Base-by-base conservation (phyloP, 2,888 invertebrate species). In the Folsomia manolachei region DNA sequence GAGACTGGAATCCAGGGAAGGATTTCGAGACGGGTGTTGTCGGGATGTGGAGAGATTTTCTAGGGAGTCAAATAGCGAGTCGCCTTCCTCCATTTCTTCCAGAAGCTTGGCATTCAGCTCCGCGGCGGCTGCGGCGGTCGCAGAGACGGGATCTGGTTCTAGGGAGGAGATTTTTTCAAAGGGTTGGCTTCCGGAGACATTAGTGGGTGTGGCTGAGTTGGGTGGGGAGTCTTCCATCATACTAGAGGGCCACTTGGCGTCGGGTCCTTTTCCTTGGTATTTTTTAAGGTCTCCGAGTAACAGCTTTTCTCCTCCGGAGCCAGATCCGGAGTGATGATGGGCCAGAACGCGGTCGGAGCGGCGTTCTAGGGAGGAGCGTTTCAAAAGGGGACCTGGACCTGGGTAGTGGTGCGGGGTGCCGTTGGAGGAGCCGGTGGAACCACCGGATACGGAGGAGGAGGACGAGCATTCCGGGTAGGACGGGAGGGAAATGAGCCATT, bases 401-500 rank as follows among this genome's bases (percentile, higher is more conserved):
- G 39, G 26, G 27, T 19, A 27, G n/a, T n/a, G 11, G 60, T 23
- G 60, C 39, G 21, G 70, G 71, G 9, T 78, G 78, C 7, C 77
- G 75, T 21, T 71, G 71, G 65, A 71, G 71, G 18, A 71, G 21
- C 11, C 52, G 52, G 18, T 52, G 27, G 1, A 26, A 61, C 60
- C 25, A 25, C 1, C 53, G 2, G 69, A 56, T 39, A 39, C 52
- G 51, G 19, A 14, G 9, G 69, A 23, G 2, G 63, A 7, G 1
- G 2, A 24, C 2, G 23, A 61, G 66, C 2, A 56, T 19, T 52
- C 56, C n/a, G n/a, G 24, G 18, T 72, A 66, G 1, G 91, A 61
- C 89, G 82, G 80, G 0, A 83, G 72, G 18, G 83, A 83, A 64
- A 82, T 83, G 66, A 83, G 82, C 62, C 84, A 84, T 27, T 84